Evolutionary conservation across 2,113 vertebrate genomes (phyloP).

Genomic region (Sciurus niger): DNA sequence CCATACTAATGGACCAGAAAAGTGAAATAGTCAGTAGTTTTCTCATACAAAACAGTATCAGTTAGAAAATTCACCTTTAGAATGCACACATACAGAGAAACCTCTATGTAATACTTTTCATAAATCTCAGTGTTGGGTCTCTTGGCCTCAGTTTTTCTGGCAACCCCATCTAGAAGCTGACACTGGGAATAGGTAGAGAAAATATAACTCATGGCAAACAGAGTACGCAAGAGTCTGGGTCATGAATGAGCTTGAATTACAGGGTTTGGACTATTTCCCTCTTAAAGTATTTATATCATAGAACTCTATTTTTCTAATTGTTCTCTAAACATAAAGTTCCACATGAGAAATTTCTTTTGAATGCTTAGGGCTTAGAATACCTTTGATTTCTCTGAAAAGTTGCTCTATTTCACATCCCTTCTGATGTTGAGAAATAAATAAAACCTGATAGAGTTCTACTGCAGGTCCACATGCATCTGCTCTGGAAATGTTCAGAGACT

Average conservation of each 20-base stretch:
- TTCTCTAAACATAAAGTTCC: not conserved
- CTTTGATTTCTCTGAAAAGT: slow-evolving; percentile 20
- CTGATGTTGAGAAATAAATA: not conserved
- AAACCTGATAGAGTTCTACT: not conserved
- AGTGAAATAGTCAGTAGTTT: slow-evolving; percentile 1
- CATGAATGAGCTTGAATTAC: not conserved
- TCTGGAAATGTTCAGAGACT: not conserved
- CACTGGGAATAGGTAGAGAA: not conserved
- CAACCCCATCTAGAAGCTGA: not conserved
- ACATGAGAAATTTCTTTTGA: not conserved
- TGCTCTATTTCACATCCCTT: not conserved
- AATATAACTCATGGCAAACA: not conserved
- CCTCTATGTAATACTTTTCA: not conserved
- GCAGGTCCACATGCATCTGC: not conserved
- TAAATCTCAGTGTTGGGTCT: not conserved
- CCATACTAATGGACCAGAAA: not conserved
- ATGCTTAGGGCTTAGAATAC: not conserved
- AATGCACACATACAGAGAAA: not conserved
- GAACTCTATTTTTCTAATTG: not conserved
- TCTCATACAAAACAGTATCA: not conserved
- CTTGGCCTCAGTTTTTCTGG: not conserved
- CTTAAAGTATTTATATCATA: not conserved
- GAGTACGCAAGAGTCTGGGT: not conserved
- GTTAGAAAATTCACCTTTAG: not conserved
- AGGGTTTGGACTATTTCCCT: not conserved